Evolutionary conservation across 2,888 invertebrate species (phyloP), one percentile per base, ranked within the genome.

Genomic region (Macroteleia sp.): DNA sequence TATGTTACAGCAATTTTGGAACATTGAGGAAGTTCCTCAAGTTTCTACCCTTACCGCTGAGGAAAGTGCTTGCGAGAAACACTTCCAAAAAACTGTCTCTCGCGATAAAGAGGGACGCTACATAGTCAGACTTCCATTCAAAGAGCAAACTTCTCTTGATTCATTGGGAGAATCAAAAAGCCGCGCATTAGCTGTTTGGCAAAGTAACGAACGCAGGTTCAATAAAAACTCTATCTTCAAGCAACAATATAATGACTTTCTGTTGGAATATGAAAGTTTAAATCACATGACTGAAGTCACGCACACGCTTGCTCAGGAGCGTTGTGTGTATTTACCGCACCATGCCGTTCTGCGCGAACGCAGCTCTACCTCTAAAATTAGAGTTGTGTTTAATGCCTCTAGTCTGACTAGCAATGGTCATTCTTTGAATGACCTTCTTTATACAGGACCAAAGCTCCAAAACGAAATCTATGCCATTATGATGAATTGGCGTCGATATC

Each of bases 271-370:
- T 22, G 34, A 22, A 9, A 22, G 1, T 1, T 8, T 52, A 1
- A 36, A 22, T n/a, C 52, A 52, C 36, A 50, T 52, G 52, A 14
- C 30, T 17, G n/a, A n/a, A n/a, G n/a, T n/a, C n/a, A n/a, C n/a
- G n/a, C n/a, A n/a, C n/a, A n/a, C n/a, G n/a, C n/a, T n/a, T n/a
- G 25, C 6, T 3, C 4, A 25, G 6, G 25, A 25, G 3, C 6
- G 3, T 25, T 25, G 25, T 5, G 25, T 25, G 1, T 6, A 5
- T 10, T 17, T 42, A 3, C 20, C 42, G 2, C 48, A 48, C 16
- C 30, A 48, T n/a, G 30, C 30, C 0, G 48, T 48, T 3, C 6
- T 25, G 3, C 6, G 25, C 6, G 25, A 25, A 25, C 4, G 6
- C 25, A 6, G 5, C 1, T 6, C 4, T 9, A 25, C 3, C 1